phyloP scores from a whole-genome alignment of 2,797 vertebrate genomes.

The Pitangus sulphuratus region DNA sequence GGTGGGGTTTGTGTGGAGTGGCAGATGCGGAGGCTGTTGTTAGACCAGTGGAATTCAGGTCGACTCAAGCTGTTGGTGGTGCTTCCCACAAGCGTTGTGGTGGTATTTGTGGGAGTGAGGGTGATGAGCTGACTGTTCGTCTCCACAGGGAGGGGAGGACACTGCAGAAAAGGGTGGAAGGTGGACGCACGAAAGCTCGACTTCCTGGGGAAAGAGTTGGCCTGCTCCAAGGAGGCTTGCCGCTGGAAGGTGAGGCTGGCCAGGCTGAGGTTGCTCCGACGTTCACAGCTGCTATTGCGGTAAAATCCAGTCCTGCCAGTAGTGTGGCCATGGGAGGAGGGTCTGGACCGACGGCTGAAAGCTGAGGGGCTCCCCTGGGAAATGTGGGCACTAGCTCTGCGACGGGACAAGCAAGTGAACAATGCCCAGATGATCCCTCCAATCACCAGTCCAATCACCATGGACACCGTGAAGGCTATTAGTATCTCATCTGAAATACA shows the following conservation, averaged over 20 bases:
- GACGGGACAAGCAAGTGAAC: slow-evolving; percentile 88
- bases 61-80: slow-evolving; percentile 73
- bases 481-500: slow-evolving; percentile 85
- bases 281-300: slow-evolving; percentile 90
- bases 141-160: slow-evolving; percentile 89
- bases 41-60: slow-evolving; percentile 92
- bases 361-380: slow-evolving; percentile 81
- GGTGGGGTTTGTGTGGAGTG: slow-evolving; percentile 87
- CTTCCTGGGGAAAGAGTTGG: slow-evolving; percentile 89
- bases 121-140: slow-evolving; percentile 89
- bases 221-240: slow-evolving; percentile 87
- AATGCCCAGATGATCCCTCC: slow-evolving; percentile 88
- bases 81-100: slow-evolving; percentile 64
- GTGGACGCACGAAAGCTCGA: slow-evolving; percentile 94
- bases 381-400: slow-evolving; percentile 90
- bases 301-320: slow-evolving; percentile 86
- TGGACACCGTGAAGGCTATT: slow-evolving; percentile 92
- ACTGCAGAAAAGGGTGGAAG: slow-evolving; percentile 94
- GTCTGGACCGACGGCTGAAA: slow-evolving; percentile 74
- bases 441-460: slow-evolving; percentile 88
- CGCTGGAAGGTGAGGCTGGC: slow-evolving; percentile 92
- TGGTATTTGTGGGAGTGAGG: slow-evolving; percentile 78
- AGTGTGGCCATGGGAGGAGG: slow-evolving; percentile 64
- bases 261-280: slow-evolving; percentile 90
- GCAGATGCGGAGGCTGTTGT: slow-evolving; percentile 80